Evolutionary conservation across 2,113 vertebrate genomes (phyloP).

Genomic region (Bubo scandiacus): DNA sequence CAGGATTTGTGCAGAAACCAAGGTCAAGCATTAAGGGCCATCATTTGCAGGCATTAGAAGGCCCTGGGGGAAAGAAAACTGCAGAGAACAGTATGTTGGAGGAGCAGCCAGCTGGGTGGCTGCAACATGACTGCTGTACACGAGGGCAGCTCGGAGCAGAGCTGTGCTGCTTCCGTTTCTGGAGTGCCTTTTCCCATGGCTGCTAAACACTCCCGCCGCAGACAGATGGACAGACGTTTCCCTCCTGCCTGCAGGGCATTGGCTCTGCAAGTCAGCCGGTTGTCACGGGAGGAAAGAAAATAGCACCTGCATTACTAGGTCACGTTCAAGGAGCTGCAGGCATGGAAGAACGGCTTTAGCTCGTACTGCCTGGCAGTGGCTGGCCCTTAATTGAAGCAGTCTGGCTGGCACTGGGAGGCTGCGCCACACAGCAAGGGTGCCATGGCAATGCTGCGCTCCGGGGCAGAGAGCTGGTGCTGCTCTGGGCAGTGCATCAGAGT

Average conservation of each 20-base stretch:
- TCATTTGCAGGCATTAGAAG: not conserved
- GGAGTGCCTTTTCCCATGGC: not conserved
- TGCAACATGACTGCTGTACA: not conserved
- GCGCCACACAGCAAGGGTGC: not conserved
- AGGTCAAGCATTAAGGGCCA: not conserved
- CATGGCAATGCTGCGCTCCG: fast-evolving
- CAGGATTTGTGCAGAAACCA: not conserved
- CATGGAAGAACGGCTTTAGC: not conserved
- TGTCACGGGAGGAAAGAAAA: constrained; percentile 32
- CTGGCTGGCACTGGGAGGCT: not conserved
- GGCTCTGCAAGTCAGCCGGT: not conserved
- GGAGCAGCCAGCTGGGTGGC: not conserved
- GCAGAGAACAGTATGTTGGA: not conserved
- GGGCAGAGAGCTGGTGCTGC: not conserved
- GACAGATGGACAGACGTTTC: not conserved
- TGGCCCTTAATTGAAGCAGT: not conserved
- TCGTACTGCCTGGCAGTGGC: fast-evolving
- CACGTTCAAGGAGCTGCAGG: not conserved
- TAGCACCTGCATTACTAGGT: constrained; percentile 22
- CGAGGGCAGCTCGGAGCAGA: not conserved
- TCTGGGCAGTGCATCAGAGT: fast-evolving
- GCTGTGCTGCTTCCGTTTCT: not conserved
- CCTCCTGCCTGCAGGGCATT: not conserved
- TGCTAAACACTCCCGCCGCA: not conserved
- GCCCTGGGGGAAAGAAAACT: not conserved